Evolutionary conservation across 2,888 invertebrate genomes (phyloP).

Genomic region (Meliscaeva auricollis): DNA sequence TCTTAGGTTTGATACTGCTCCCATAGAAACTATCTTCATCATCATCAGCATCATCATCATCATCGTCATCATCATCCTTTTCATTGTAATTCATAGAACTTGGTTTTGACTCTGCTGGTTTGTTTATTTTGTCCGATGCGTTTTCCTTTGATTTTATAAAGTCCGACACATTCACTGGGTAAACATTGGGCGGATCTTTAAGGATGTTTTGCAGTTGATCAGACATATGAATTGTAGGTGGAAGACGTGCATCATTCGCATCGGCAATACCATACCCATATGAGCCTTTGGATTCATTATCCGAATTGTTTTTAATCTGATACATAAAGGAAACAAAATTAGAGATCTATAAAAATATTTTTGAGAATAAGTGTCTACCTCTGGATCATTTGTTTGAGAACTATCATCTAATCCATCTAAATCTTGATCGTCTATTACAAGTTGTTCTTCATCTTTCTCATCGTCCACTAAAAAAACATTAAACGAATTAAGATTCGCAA

Average conservation of each 20-base stretch:
- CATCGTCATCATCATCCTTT: slow-evolving; percentile 5
- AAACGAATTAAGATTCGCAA: no score
- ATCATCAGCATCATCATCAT: slow-evolving; percentile 7
- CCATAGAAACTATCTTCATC: slow-evolving; percentile 39
- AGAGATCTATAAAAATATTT: neutral
- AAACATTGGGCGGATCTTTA: slow-evolving; percentile 50
- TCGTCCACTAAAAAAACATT: slow-evolving; percentile 84
- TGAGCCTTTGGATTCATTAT: slow-evolving; percentile 49
- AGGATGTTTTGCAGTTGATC: slow-evolving; percentile 47
- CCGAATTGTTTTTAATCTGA: slow-evolving; percentile 50
- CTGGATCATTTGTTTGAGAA: slow-evolving; percentile 30
- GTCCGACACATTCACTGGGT: slow-evolving; percentile 38
- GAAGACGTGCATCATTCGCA: slow-evolving; percentile 46
- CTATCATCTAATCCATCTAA: slow-evolving; percentile 81
- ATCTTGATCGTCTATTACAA: slow-evolving; percentile 82
- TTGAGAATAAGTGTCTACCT: no score
- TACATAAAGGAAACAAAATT: neutral
- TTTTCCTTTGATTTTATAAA: slow-evolving; percentile 29
- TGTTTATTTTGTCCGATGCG: neutral
- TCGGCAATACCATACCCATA: slow-evolving; percentile 16
- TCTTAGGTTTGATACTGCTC: neutral
- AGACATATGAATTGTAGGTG: slow-evolving; percentile 46
- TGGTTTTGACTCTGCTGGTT: slow-evolving; percentile 16
- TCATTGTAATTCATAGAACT: neutral
- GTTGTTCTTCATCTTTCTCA: slow-evolving; percentile 86